Percentiles rank a stretch among this genome's conserved stretches.
phyloP scores from a whole-genome alignment of 2,888 invertebrate genomes.

The Deroplatys truncata region DNA sequence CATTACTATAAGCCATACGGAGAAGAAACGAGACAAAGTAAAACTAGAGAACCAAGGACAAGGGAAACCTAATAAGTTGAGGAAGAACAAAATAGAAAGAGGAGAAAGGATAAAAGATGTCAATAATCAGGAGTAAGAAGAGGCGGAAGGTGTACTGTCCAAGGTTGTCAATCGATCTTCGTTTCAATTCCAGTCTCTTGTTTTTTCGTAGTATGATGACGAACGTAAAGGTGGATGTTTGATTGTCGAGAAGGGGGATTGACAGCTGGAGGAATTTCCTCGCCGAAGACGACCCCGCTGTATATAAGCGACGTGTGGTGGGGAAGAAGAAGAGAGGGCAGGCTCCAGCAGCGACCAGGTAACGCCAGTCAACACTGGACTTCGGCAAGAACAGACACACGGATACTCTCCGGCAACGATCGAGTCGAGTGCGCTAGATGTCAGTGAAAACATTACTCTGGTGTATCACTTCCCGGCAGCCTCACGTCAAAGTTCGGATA shows the following conservation, averaged over 20 bases:
- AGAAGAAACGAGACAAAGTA: no score
- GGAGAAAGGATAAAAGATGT: no score
- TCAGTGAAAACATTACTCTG: neutral
- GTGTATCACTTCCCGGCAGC: neutral
- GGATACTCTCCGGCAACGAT: neutral
- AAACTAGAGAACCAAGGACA: neutral
- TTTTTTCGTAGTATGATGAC: neutral
- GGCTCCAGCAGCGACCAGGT: neutral
- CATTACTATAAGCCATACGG: no score
- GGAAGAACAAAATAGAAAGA: neutral
- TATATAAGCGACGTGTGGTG: neutral
- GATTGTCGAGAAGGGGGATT: neutral
- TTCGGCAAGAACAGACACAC: neutral
- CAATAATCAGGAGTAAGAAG: neutral
- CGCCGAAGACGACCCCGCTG: neutral
- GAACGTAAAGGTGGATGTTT: neutral
- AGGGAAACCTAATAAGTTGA: neutral
- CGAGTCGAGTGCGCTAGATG: neutral
- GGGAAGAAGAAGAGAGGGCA: neutral
- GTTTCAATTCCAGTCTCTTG: neutral
- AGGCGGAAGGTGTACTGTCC: neutral
- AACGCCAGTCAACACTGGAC: neutral
- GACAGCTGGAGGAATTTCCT: neutral
- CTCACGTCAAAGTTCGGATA: neutral
- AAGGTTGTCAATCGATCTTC: neutral